Evolutionary conservation across 2,888 invertebrate species (phyloP).

Genomic region (Heliconius ethilla): DNA sequence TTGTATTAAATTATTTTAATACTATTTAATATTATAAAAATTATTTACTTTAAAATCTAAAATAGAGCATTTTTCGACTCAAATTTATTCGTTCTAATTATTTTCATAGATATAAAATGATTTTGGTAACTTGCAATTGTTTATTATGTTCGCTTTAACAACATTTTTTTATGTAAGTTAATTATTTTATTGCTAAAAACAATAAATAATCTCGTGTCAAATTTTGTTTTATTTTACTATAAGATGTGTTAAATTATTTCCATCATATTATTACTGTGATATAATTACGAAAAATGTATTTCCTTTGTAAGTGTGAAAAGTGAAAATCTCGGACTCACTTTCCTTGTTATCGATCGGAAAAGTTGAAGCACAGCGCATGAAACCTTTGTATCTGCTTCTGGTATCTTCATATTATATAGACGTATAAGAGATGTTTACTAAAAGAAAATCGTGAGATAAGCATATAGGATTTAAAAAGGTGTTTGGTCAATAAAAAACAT

Average conservation of each 20-base stretch:
- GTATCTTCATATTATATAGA: background rate
- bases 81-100: background rate
- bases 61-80: background rate
- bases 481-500: background rate
- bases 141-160: background rate
- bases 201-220: too few species aligned
- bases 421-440: background rate
- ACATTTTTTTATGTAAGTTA: background rate
- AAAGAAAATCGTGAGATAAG: background rate
- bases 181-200: background rate
- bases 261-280: background rate
- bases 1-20: background rate
- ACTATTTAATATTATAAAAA: too few species aligned
- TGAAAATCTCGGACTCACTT: slow-evolving; percentile 35
- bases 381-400: slow-evolving; percentile 14
- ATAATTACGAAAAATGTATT: background rate
- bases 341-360: slow-evolving; percentile 42
- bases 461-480: background rate
- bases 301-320: slow-evolving; percentile 27
- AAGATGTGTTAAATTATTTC: background rate
- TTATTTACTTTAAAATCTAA: background rate
- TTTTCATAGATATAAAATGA: background rate
- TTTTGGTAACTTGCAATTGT: background rate
- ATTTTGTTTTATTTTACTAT: background rate
- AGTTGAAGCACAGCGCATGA: slow-evolving; percentile 30